Base-by-base conservation (phyloP, 2,113 vertebrate genomes). In the Chaetura pelagica region DNA sequence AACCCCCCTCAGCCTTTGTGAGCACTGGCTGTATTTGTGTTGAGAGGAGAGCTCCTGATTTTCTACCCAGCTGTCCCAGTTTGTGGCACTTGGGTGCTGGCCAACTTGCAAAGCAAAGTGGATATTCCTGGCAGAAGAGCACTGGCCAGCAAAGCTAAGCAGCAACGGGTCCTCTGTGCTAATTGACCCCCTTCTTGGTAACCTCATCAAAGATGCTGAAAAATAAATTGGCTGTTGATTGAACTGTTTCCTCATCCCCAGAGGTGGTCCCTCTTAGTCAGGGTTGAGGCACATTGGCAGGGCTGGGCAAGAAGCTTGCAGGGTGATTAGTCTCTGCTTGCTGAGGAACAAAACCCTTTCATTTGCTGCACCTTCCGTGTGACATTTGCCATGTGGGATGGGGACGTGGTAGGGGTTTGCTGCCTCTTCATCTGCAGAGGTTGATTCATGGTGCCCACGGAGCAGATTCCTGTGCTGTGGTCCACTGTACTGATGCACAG, bases 111-210 rank as follows among this genome's bases (percentile, higher is more conserved):
- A 90, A 94, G 85, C 84, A 93, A 89, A 88, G 94, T 78, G 68
- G 68, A 29, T 95, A 44, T 61, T 93, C 64, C 83, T 94, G 92
- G 85, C 93, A 91, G 81, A 84, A 73, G 84, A 93, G 74, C 8
- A 5, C n/a, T 0, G n/a, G 62, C 77, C 4, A 5, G 79, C 72
- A 75, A 61, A 84, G 67, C 82, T 75, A 55, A 13, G 67, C 57
- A 83, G 8, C 79, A 61, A n/a, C 85, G 54, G 80, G 90, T 93
- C 77, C 83, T 94, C 18, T 1, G 40, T 1, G 6, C 66, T 92
- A 93, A 95, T 95, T 92, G 94, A 96, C 84, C 87, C 40, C 71
- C 18, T 81, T 92, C 83, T 95, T 96, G 94, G 96, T 96, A 94
- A 54, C 96, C 46, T 44, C 95, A 89, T 96, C 96, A 94, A 95